Base-by-base conservation (phyloP, 2,113 vertebrate genomes). In the Brachyhypopomus gauderio region DNA sequence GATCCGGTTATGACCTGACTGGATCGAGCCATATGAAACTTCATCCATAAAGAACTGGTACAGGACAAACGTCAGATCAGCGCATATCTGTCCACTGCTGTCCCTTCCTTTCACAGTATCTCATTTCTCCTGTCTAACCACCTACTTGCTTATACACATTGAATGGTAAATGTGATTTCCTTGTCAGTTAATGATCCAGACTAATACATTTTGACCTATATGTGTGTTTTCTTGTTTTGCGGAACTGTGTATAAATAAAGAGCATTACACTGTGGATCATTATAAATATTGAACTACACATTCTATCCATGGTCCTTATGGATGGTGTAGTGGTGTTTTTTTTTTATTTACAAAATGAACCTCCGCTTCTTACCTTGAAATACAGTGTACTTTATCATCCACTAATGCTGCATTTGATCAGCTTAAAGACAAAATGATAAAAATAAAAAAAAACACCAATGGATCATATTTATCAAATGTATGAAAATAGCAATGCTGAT, bases 1-100 rank as follows among this genome's bases (percentile, higher is more conserved):
- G 72, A 81, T 81, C 27, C 12, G 7, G 27, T 75, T 69, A 58
- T 81, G 62, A 67, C 62, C 63, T 69, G 72, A 66, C 45, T 25
- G 16, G 52, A 67, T 81, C 36, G 23, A 27, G 30, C 48, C 72
- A 60, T 60, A 60, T 75, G 52, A 81, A 67, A 41, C 52, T 81
- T 64, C 55, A 19, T 20, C 62, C 36, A 58, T 75, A 67, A 56
- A 73, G 41, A 75, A 56, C 11, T 8, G 5, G 19, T 16, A 73
- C 16, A 19, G 7, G 22, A 58, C 56, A 59, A 64, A 27, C 20
- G 63, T 67, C 20, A 56, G 48, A 56, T 22, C 64, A 34, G 20
- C 36, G 22, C 41, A 66, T 30, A 58, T 72, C 67, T 79, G 20
- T 30, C 23, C 22, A 62, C 22, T 62, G 36, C 48, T 12, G 45